phyloP scores from a whole-genome alignment of 2,888 invertebrate genomes.

The Pachycephus smyrnensis region DNA sequence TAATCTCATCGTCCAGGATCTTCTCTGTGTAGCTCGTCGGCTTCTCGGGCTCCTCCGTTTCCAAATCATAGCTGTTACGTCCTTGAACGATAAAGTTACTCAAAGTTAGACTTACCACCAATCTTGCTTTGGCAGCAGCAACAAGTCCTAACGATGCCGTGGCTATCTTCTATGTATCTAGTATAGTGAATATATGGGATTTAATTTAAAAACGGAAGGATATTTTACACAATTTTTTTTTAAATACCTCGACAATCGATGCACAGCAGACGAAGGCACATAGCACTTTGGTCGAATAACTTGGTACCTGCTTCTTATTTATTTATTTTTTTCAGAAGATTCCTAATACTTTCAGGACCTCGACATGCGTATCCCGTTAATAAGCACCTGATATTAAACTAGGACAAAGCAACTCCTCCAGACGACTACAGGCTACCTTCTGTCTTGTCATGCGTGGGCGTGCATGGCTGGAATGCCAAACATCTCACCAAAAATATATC shows the following conservation, averaged over 20 bases:
- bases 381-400: not conserved
- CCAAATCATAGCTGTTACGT: conserved; percentile 62
- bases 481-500: conserved; percentile 25
- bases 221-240: conserved; percentile 3
- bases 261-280: conserved; percentile 70
- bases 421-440: conserved; percentile 7
- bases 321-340: not conserved
- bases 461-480: conserved; percentile 22
- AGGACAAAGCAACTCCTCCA: conserved; percentile 4
- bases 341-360: not conserved
- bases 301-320: not conserved
- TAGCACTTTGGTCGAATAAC: conserved; percentile 57
- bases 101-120: not conserved
- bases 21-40: conserved; percentile 49
- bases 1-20: conserved; percentile 39
- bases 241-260: conserved; percentile 71
- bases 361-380: not conserved
- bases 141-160: not conserved
- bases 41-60: conserved; percentile 54
- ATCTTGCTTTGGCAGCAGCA: not conserved
- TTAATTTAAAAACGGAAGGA: not conserved
- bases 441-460: conserved; percentile 25
- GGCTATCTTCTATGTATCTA: not conserved
- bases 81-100: conserved; percentile 40
- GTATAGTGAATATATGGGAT: not conserved